These are phyloP conservation scores for Aptenodytes patagonicus DNA, from an alignment of 2,113 vertebrate genomes.

Conservation along the genomic window DNA sequence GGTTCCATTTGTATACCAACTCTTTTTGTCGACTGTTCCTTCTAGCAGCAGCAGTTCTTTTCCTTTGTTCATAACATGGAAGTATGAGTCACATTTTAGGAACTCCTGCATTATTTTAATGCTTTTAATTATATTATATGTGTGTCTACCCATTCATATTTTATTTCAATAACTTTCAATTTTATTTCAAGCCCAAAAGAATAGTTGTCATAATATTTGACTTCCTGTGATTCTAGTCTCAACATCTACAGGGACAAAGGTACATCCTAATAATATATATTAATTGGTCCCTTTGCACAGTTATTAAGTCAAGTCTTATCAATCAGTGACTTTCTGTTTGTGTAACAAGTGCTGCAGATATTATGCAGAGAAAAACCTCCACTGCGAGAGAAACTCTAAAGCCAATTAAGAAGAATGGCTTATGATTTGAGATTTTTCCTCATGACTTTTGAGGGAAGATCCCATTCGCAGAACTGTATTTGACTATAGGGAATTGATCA, in stretches of 20 bases:
- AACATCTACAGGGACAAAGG: conserved; percentile 11
- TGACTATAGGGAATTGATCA: background rate
- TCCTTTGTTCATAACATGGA: background rate
- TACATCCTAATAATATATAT: conserved; percentile 23
- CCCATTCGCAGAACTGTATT: background rate
- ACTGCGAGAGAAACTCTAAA: background rate
- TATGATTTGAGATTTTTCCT: background rate
- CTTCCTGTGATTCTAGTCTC: conserved; percentile 5
- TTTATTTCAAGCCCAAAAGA: background rate
- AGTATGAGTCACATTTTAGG: conserved; percentile 5
- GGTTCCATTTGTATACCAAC: background rate
- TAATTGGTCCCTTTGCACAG: conserved; percentile 55
- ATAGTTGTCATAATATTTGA: conserved; percentile 47
- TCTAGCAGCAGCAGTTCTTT: background rate
- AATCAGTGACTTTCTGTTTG: conserved; percentile 31
- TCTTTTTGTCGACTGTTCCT: background rate
- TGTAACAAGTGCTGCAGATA: background rate
- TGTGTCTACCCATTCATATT: conserved; percentile 8
- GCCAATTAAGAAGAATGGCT: background rate
- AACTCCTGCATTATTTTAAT: background rate
- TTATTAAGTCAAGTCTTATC: conserved; percentile 48
- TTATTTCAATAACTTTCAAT: conserved; percentile 33
- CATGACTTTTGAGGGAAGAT: background rate
- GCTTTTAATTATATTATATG: background rate
- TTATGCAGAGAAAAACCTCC: background rate